A percentile compares a stretch with the other conserved stretches of the same genome.
These are phyloP conservation scores for Pseudopleuronectes americanus DNA, from an alignment of 2,797 vertebrate genomes.

Conservation along the genomic window DNA sequence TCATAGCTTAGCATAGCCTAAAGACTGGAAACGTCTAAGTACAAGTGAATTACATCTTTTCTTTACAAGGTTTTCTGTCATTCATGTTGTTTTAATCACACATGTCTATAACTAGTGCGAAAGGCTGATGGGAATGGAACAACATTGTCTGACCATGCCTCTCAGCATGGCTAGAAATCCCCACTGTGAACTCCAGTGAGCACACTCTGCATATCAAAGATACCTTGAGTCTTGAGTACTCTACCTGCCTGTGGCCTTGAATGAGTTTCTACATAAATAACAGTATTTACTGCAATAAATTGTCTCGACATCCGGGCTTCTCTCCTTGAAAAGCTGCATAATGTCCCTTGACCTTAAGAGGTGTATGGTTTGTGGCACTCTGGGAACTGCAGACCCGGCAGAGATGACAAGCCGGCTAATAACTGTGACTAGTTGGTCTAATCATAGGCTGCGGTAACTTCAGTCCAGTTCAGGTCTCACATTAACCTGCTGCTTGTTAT, in stretches of 20 bases:
- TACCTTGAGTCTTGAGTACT: background rate
- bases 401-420: slow-evolving; percentile 75
- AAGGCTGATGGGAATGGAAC: background rate
- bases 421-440: slow-evolving; percentile 76
- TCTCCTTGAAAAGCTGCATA: background rate
- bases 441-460: slow-evolving; percentile 76
- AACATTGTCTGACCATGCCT: background rate
- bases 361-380: slow-evolving; percentile 20
- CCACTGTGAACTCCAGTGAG: background rate
- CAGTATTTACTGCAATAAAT: slow-evolving; percentile 16
- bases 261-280: slow-evolving; percentile 9
- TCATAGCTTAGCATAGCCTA: background rate
- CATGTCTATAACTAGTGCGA: background rate
- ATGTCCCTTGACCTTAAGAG: slow-evolving; percentile 33
- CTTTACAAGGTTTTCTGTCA: too few relatives aligned
- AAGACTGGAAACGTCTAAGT: background rate
- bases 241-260: background rate
- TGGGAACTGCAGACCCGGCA: slow-evolving; percentile 43
- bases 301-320: background rate
- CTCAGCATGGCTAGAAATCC: background rate
- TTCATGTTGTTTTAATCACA: too few relatives aligned
- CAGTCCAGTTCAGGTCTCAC: slow-evolving; percentile 56
- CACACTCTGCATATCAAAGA: background rate
- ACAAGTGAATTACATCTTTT: too few relatives aligned
- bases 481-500: slow-evolving; percentile 80